phyloP scores from a whole-genome alignment of 2,797 vertebrate species.

The Alcedo quadribrachys region DNA sequence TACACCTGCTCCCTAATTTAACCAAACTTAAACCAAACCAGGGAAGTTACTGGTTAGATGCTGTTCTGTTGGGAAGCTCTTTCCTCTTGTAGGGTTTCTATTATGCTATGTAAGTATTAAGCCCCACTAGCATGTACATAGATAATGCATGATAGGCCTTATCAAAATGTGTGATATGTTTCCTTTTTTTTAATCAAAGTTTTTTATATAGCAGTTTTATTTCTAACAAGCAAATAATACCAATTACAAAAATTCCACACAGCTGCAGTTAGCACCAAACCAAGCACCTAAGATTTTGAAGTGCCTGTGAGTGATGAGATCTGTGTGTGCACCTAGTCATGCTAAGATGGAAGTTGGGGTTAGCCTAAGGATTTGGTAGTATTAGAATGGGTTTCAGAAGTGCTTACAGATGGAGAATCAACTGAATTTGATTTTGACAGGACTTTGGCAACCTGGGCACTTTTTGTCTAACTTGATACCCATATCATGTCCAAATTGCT shows the following conservation, averaged over 20 bases:
- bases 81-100: neutral
- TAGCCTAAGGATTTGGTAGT: neutral
- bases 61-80: rapidly evolving
- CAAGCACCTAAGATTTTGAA: neutral
- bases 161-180: neutral
- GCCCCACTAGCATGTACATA: rapidly evolving
- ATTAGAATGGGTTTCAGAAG: neutral
- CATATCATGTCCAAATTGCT: neutral
- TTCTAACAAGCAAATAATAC: neutral
- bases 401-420: neutral
- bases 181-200: neutral
- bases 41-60: neutral
- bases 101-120: neutral
- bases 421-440: neutral
- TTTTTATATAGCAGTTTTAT: neutral
- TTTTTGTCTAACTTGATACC: neutral
- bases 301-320: neutral
- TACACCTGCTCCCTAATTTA: neutral
- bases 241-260: neutral
- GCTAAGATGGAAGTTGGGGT: neutral
- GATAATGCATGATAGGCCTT: neutral
- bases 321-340: neutral
- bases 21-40: neutral
- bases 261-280: neutral
- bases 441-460: neutral